Evolutionary conservation across 2,113 vertebrate species (phyloP).

Genomic region (Poeciliopsis turrubarensis): DNA sequence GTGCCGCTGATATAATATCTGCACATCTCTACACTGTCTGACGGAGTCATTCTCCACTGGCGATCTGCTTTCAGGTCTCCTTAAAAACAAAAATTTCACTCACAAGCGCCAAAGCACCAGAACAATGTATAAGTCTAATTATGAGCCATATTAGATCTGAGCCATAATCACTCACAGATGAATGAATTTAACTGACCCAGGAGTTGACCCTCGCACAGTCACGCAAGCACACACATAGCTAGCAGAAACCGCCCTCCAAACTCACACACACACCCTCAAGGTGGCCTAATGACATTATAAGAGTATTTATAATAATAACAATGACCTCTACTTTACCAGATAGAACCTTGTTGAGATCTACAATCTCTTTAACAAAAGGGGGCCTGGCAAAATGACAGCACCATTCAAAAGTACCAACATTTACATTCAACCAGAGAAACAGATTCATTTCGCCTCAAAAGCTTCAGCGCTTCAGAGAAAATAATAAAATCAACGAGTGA

Average conservation of each 20-base stretch:
- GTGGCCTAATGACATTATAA: background rate
- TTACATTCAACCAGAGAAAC: too few relatives aligned
- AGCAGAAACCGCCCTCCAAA: constrained; percentile 1
- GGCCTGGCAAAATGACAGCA: too few relatives aligned
- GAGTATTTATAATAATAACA: background rate
- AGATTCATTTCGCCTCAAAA: too few relatives aligned
- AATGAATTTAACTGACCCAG: constrained; percentile 67
- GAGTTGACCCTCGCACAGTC: constrained; percentile 65
- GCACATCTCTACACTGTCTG: background rate
- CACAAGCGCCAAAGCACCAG: constrained; percentile 31
- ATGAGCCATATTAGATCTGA: constrained; percentile 64
- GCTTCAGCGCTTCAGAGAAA: too few relatives aligned
- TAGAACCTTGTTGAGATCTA: too few relatives aligned
- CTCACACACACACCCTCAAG: constrained; percentile 32
- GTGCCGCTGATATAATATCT: constrained; percentile 1
- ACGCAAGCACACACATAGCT: constrained; percentile 43
- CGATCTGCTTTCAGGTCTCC: background rate
- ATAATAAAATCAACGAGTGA: too few relatives aligned
- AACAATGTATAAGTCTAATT: constrained; percentile 49
- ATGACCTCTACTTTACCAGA: too few relatives aligned
- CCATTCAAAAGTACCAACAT: too few relatives aligned
- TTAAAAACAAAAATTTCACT: constrained; percentile 28
- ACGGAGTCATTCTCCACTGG: constrained; percentile 9
- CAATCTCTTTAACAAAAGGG: too few relatives aligned
- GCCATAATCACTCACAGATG: constrained; percentile 61